A percentile compares a stretch with the other conserved stretches of the same genome.
phyloP scores from a whole-genome alignment of 1,140 invertebrate genomes.

The Diorhabda elongata region DNA sequence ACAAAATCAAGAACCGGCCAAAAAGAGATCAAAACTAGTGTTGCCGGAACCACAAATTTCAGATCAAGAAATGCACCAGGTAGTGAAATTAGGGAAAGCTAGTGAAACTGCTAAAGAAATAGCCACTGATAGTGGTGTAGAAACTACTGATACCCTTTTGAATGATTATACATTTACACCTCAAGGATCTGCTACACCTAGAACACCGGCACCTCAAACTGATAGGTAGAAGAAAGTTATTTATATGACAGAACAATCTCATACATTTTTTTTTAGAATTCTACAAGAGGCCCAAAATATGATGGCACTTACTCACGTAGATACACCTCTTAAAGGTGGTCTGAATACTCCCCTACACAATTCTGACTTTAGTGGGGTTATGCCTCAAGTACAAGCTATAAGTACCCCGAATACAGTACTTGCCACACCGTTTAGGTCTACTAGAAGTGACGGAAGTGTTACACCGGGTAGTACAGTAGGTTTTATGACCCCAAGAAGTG shows the following conservation, averaged over 20 bases:
- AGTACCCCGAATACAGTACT: slow-evolving; percentile 94
- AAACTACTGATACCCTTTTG: slow-evolving; percentile 80
- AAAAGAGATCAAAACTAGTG: slow-evolving; percentile 94
- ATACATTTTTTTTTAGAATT: slow-evolving; percentile 44
- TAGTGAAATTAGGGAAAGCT: slow-evolving; percentile 94
- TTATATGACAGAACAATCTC: background rate
- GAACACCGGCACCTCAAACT: slow-evolving; percentile 75
- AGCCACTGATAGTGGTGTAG: slow-evolving; percentile 76
- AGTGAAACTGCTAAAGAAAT: slow-evolving; percentile 91
- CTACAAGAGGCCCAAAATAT: slow-evolving; percentile 97
- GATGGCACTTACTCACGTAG: slow-evolving; percentile 95
- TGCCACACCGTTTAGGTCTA: slow-evolving; percentile 82
- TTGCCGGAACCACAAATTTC: slow-evolving; percentile 96
- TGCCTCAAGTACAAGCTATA: slow-evolving; percentile 68
- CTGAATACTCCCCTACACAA: slow-evolving; percentile 89
- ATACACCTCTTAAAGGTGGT: slow-evolving; percentile 95
- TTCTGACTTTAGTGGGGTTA: slow-evolving; percentile 79
- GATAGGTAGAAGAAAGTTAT: slow-evolving; percentile 48
- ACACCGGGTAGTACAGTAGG: slow-evolving; percentile 50
- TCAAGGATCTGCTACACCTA: slow-evolving; percentile 70
- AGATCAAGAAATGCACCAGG: slow-evolving; percentile 86
- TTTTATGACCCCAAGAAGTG: slow-evolving; percentile 51
- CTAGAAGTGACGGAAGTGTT: slow-evolving; percentile 44
- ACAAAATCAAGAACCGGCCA: slow-evolving; percentile 82
- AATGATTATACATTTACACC: slow-evolving; percentile 89